Percentiles rank a stretch among this genome's conserved stretches.
Evolutionary conservation across 2,797 vertebrate species (phyloP).

Genomic region (Amazona ochrocephala): DNA sequence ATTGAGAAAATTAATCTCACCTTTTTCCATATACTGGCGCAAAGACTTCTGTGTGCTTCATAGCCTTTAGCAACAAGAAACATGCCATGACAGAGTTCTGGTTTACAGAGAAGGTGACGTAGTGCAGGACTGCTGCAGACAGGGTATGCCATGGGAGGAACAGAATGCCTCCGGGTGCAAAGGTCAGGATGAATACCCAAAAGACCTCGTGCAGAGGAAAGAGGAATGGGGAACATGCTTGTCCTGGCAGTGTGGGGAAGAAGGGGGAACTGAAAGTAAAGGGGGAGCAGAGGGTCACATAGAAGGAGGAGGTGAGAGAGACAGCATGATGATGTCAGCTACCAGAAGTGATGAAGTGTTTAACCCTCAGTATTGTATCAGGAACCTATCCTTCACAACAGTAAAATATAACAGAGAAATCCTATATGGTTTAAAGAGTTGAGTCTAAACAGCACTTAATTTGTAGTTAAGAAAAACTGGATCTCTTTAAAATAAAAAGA

Average conservation of each 20-base stretch:
- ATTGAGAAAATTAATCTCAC: neutral
- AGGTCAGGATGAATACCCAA: neutral
- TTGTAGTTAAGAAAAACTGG: neutral
- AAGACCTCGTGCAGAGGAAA: fast-evolving
- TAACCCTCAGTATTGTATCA: neutral
- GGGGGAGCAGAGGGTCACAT: constrained; percentile 1
- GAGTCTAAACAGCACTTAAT: neutral
- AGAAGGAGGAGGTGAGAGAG: neutral
- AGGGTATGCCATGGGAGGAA: neutral
- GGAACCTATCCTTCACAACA: neutral
- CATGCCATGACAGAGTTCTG: neutral
- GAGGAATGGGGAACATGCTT: constrained; percentile 3
- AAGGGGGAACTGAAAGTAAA: constrained; percentile 55
- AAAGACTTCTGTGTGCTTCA: neutral
- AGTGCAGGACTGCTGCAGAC: neutral
- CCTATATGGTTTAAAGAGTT: neutral
- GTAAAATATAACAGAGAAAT: neutral
- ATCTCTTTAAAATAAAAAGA: neutral
- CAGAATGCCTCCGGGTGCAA: neutral
- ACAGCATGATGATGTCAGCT: fast-evolving
- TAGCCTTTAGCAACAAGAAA: neutral
- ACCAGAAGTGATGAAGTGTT: neutral
- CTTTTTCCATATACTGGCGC: neutral
- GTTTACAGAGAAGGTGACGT: neutral
- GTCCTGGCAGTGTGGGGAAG: neutral